A percentile compares a stretch with the other conserved stretches of the same genome.
Evolutionary conservation across 2,797 vertebrate genomes (phyloP).

Genomic region (Rhincodon typus): DNA sequence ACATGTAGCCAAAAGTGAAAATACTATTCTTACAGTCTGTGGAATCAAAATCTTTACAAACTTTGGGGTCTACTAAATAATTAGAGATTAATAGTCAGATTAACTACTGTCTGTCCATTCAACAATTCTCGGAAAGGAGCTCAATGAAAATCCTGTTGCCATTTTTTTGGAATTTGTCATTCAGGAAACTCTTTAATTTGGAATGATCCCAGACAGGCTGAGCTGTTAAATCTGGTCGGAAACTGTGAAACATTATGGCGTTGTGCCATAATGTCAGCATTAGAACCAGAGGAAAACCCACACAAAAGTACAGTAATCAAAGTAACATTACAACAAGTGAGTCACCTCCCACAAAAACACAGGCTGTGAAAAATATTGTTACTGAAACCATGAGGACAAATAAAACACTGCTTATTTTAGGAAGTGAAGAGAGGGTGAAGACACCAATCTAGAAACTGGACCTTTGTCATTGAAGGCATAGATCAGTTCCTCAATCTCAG

Average conservation of each 20-base stretch:
- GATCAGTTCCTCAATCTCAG: neutral
- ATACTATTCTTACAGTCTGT: neutral
- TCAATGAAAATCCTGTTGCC: neutral
- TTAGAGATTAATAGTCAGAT: neutral
- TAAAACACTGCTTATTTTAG: neutral
- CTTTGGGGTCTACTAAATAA: neutral
- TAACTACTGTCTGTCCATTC: neutral
- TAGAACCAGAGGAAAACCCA: neutral
- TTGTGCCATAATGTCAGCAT: neutral
- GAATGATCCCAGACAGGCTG: neutral
- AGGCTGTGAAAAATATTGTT: neutral
- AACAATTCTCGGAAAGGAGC: neutral
- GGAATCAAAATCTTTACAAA: neutral
- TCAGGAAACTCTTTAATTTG: neutral
- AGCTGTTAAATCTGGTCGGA: neutral
- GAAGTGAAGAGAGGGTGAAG: neutral
- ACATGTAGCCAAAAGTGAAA: neutral
- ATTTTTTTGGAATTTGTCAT: neutral
- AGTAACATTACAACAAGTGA: neutral
- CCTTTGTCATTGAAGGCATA: neutral
- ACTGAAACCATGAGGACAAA: neutral
- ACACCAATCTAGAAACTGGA: neutral
- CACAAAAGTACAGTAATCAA: neutral
- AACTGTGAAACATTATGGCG: neutral
- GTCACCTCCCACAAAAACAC: neutral